These are phyloP conservation scores for Cheilosia pagana DNA, from an alignment of 2,888 invertebrate genomes.

Conservation along the genomic window DNA sequence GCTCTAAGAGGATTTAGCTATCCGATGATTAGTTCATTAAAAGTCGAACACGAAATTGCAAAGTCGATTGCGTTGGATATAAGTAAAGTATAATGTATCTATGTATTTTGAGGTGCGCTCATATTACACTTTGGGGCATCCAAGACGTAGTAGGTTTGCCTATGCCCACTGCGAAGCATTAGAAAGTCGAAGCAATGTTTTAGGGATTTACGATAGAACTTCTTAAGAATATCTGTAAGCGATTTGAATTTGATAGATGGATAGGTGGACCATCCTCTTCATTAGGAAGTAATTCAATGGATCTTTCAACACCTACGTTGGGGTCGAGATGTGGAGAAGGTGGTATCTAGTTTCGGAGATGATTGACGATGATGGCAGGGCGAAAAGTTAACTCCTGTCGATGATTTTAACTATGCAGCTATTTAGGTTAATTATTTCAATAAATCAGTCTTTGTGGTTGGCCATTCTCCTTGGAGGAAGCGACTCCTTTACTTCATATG, in stretches of 20 bases:
- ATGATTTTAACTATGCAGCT: no score
- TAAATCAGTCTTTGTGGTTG: no score
- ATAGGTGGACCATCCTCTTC: neutral
- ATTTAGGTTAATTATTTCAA: no score
- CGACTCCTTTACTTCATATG: no score
- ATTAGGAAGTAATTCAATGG: constrained; percentile 8
- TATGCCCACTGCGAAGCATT: constrained; percentile 4
- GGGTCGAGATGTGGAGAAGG: neutral
- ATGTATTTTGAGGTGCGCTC: neutral
- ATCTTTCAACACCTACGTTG: constrained; percentile 10
- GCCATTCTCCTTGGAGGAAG: no score
- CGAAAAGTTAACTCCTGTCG: neutral
- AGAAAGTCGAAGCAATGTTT: constrained; percentile 28
- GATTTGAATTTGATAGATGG: constrained; percentile 2
- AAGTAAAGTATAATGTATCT: neutral
- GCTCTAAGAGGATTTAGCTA: constrained; percentile 21
- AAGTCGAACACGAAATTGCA: constrained; percentile 55
- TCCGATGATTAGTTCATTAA: constrained; percentile 72
- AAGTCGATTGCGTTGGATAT: constrained; percentile 16
- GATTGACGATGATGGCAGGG: neutral
- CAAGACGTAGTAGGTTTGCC: constrained; percentile 26
- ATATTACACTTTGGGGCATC: constrained; percentile 59
- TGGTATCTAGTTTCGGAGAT: neutral
- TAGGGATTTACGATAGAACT: constrained; percentile 23
- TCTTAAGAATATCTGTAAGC: constrained; percentile 6